Evolutionary conservation across 2,888 invertebrate species (phyloP), one percentile per base, ranked within the genome.

Genomic region (Nomada hirtipes): DNA sequence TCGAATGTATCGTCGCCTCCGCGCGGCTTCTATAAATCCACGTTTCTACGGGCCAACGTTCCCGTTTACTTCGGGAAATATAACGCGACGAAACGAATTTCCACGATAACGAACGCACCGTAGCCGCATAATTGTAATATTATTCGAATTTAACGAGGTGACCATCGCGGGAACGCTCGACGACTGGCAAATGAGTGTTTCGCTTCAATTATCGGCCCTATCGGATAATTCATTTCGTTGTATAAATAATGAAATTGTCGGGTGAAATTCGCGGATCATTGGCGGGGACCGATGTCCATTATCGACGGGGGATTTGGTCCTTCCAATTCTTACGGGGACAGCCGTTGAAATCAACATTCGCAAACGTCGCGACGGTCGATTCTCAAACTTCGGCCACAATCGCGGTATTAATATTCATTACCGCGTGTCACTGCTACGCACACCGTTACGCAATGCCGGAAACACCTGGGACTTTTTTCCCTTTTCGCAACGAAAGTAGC

Each of bases 11-110:
- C 81, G 86, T 77, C 72, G 72, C 68, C 77, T 67, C 70, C 69
- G 73, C 59, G 65, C 64, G 53, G 47, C 67, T 61, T 36, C 70
- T 72, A 87, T 86, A 85, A 86, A 86, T 86, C 75, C 85, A 65
- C 59, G 76, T 83, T 87, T 79, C 75, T 76, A 73, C 78, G 75
- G 83, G 79, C 70, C 59, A 78, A 82, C 71, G 59, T 68, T 67
- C 63, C 47, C 26, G 59, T 68, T 63, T 53, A 23, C 42, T 23
- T 42, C 67, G 67, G 79, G 70, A 82, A 75, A 72, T 59, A 36
- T 53, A 68, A 70, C 59, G 26, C 72, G 77, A 63, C 26, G 67
- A 68, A 74, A 53, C 52, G 59, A 52, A 71, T 71, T 36, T 74
- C 67, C 65, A 11, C 52, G 47, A 15, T 44, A 26, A 23, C 18